These are phyloP conservation scores for Caenorhabditis zanzibari DNA, from an alignment of 2,888 invertebrate genomes.

Conservation along the genomic window DNA sequence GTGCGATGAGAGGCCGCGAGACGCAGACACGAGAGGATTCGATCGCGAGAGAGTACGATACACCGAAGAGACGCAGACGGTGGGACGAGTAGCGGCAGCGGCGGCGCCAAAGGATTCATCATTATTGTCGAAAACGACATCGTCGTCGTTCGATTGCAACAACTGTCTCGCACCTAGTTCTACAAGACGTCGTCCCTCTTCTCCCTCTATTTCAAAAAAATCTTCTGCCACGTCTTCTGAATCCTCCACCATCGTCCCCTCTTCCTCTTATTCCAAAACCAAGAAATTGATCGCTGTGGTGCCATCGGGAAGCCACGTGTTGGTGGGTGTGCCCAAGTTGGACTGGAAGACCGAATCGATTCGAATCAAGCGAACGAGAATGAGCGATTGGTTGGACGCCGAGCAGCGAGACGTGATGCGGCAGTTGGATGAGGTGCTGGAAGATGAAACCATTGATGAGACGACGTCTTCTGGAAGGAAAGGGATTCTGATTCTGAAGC, in stretches of 20 bases:
- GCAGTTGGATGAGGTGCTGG: constrained; percentile 58
- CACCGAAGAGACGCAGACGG: constrained; percentile 42
- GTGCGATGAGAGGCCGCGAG: constrained; percentile 19
- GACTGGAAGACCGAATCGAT: constrained; percentile 59
- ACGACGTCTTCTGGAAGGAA: constrained; percentile 12
- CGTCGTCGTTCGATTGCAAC: constrained; percentile 57
- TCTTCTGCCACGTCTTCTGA: background rate
- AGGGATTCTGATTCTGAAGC: constrained; percentile 26
- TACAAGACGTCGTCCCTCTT: constrained; percentile 5
- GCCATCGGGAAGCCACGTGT: constrained; percentile 53
- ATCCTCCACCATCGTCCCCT: constrained; percentile 4
- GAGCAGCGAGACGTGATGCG: constrained; percentile 63
- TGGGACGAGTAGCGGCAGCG: constrained; percentile 24
- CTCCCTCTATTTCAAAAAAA: background rate
- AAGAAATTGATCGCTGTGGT: constrained; percentile 46
- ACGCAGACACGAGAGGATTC: constrained; percentile 22
- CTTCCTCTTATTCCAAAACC: background rate
- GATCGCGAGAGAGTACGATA: background rate
- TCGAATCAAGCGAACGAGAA: constrained; percentile 52
- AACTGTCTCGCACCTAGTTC: constrained; percentile 64
- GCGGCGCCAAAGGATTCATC: constrained; percentile 47
- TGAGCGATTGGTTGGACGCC: constrained; percentile 57
- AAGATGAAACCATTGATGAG: constrained; percentile 16
- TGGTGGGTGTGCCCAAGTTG: constrained; percentile 51
- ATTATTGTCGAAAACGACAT: constrained; percentile 22